These are phyloP conservation scores for Thamnaconus septentrionalis DNA, from an alignment of 2,113 vertebrate species.

Conservation along the genomic window DNA sequence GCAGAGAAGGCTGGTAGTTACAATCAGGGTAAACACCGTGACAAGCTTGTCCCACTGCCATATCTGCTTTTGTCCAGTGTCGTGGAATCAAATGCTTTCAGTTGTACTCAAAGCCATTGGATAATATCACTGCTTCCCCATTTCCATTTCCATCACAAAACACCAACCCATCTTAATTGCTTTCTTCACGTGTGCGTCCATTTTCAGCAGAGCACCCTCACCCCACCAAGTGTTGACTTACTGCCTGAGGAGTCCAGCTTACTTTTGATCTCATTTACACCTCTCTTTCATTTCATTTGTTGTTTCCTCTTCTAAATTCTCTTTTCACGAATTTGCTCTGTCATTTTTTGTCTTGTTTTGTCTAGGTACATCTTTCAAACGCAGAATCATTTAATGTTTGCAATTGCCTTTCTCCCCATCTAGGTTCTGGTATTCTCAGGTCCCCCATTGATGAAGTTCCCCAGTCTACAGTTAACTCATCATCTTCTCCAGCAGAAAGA, in stretches of 20 bases:
- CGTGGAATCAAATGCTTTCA: constrained; percentile 50
- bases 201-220: constrained; percentile 46
- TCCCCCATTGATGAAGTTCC: constrained; percentile 44
- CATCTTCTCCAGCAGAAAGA: constrained; percentile 48
- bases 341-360: constrained; percentile 36
- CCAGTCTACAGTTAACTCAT: constrained; percentile 56
- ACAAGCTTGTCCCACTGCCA: constrained; percentile 61
- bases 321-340: constrained; percentile 41
- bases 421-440: constrained; percentile 56
- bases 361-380: too few relatives aligned
- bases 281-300: constrained; percentile 52
- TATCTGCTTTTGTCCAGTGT: constrained; percentile 64
- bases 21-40: constrained; percentile 72
- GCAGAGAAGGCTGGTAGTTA: constrained; percentile 66
- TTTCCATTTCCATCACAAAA: constrained; percentile 61
- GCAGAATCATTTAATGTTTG: constrained; percentile 15
- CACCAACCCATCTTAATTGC: constrained; percentile 49
- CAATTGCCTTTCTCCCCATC: constrained; percentile 58
- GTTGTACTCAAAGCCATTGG: constrained; percentile 57
- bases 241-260: constrained; percentile 36
- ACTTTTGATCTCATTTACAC: constrained; percentile 34
- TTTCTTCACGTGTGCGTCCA: constrained; percentile 54
- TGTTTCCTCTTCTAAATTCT: constrained; percentile 38
- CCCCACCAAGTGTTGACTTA: constrained; percentile 31
- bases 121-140: constrained; percentile 65